These are phyloP conservation scores for Zele albiditarsus DNA, from an alignment of 2,888 invertebrate genomes.

Conservation along the genomic window DNA sequence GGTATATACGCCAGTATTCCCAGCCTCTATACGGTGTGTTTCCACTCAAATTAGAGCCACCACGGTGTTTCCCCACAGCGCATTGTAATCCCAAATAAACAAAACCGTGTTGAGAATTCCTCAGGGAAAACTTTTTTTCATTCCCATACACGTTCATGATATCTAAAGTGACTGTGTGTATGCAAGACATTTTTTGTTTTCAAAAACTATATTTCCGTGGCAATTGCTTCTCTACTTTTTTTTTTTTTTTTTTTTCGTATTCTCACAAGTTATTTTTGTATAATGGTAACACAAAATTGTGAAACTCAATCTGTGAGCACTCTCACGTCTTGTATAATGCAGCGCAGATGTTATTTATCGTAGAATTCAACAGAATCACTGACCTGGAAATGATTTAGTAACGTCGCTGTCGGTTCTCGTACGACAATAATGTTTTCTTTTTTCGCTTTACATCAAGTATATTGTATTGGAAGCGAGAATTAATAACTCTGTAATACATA, in stretches of 20 bases:
- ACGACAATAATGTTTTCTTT: neutral
- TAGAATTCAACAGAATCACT: constrained; percentile 25
- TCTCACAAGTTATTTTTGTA: neutral
- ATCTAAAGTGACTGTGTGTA: neutral
- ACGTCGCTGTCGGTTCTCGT: neutral
- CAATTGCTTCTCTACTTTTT: neutral
- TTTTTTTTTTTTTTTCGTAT: neutral
- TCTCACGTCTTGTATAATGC: constrained; percentile 12
- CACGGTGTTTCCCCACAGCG: constrained; percentile 51
- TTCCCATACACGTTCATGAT: constrained; percentile 12
- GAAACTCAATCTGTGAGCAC: constrained; percentile 7
- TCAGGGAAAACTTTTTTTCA: constrained; percentile 19
- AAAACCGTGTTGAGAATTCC: constrained; percentile 40
- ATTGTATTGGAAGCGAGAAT: neutral
- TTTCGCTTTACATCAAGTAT: neutral
- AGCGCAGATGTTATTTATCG: constrained; percentile 32
- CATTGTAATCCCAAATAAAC: constrained; percentile 56
- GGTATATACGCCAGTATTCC: constrained; percentile 29
- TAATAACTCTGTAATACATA: constrained; percentile 12
- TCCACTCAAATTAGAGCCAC: constrained; percentile 63
- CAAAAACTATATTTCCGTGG: neutral
- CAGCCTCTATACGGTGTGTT: constrained; percentile 50
- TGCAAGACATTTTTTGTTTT: neutral
- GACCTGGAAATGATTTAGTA: constrained; percentile 37
- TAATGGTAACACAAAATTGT: constrained; percentile 1